Conservation (phyloP, 1,140 invertebrate species). For the Pseudomyrmex gracilis region DNA sequence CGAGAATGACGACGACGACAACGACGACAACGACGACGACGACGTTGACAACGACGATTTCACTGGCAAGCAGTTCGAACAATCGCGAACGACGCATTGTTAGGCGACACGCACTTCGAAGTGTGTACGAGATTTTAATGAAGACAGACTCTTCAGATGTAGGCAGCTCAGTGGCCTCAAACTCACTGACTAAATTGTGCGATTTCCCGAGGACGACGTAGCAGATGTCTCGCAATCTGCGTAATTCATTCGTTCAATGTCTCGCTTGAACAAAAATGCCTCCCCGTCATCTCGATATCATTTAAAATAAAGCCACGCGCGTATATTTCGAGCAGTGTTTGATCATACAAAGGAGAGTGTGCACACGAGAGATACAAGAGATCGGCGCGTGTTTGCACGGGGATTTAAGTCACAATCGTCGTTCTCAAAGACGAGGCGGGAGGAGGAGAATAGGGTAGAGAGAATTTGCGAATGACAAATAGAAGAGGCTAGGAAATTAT, state of each 20-base stretch:
- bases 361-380: not conserved
- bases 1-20: not conserved
- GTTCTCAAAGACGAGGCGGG: not conserved
- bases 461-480: slow-evolving; percentile 68
- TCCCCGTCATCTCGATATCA: not conserved
- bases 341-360: slow-evolving; percentile 14
- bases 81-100: slow-evolving; percentile 51
- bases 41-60: slow-evolving; percentile 21
- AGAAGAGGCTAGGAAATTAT: slow-evolving; percentile 54
- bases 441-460: not conserved
- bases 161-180: slow-evolving; percentile 63
- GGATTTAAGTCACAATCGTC: slow-evolving; percentile 5
- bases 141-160: slow-evolving; percentile 41
- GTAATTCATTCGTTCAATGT: slow-evolving; percentile 28
- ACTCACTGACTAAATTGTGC: slow-evolving; percentile 64
- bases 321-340: not conserved
- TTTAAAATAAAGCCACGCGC: not conserved
- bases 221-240: not conserved
- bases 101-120: slow-evolving; percentile 47
- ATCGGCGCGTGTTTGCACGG: slow-evolving; percentile 26
- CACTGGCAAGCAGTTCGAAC: not conserved
- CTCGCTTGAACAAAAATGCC: not conserved
- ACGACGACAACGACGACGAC: not conserved
- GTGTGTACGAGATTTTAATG: slow-evolving; percentile 66
- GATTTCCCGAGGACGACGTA: slow-evolving; percentile 56